These are phyloP conservation scores for Tineola bisselliella DNA, from an alignment of 2,888 invertebrate genomes.

Conservation along the genomic window DNA sequence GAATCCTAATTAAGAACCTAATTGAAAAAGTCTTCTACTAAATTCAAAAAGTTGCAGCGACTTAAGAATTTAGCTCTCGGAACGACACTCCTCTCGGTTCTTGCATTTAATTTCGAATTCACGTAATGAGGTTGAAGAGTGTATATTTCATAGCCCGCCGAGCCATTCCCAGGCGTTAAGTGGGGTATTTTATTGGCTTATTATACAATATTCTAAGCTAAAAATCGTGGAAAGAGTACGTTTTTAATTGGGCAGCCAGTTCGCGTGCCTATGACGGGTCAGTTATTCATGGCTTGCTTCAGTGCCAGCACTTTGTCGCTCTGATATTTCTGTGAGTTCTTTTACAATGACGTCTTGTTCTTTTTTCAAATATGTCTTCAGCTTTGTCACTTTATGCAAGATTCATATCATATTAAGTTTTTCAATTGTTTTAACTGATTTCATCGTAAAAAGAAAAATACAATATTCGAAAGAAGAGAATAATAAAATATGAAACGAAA, in stretches of 20 bases:
- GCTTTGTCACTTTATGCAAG: not conserved
- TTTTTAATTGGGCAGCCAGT: constrained; percentile 64
- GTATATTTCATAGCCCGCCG: constrained; percentile 57
- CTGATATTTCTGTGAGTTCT: constrained; percentile 20
- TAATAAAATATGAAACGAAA: too few relatives aligned
- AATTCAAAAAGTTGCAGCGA: constrained; percentile 1
- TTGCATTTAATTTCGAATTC: constrained; percentile 56
- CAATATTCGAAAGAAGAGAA: too few relatives aligned
- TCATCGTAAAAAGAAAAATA: too few relatives aligned
- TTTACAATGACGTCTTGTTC: not conserved
- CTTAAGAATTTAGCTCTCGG: not conserved
- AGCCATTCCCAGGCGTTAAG: constrained; percentile 54
- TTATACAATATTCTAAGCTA: constrained; percentile 69
- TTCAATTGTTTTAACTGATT: too few relatives aligned
- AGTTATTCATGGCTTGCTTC: constrained; percentile 63
- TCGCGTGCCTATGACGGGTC: constrained; percentile 61
- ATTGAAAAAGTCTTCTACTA: not conserved
- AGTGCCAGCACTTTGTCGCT: constrained; percentile 50
- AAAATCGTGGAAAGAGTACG: constrained; percentile 67
- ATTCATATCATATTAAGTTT: too few relatives aligned
- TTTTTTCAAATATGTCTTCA: not conserved
- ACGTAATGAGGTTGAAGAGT: constrained; percentile 59
- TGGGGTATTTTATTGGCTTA: constrained; percentile 68
- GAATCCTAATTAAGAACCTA: not conserved
- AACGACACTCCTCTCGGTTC: constrained; percentile 22